Base-by-base conservation (phyloP, 2,888 invertebrate genomes). In the Periphyllus acericola region DNA sequence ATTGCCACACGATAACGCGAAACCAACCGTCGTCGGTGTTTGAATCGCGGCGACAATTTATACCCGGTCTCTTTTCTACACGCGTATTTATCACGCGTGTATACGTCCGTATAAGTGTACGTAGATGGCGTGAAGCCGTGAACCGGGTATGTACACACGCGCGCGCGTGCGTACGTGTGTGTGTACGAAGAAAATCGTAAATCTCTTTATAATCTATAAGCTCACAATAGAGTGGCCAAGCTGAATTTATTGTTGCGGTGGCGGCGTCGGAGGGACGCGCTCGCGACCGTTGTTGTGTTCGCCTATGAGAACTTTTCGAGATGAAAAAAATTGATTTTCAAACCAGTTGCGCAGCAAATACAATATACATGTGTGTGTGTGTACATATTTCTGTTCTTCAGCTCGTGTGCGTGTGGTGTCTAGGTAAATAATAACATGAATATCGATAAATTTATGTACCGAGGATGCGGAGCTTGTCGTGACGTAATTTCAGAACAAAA, bases 201-300 rank as follows among this genome's bases (percentile, higher is more conserved):
- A 87, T 87, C 86, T 87, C 80, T 86, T 86, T 60, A 74, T 80
- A 80, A 80, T 80, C 86, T 80, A 80, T 80, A 79, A 71, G 78
- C 19, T 46, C 52, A 78, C 83, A 84, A 84, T 66, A 76, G 83
- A 52, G 55, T 36, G 68, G 36, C 83, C 75, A 14, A 66, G 40
- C 55, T 40, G 75, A 34, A 76, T 85, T 85, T 85, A 78, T 85
- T 78, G 85, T 75, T 29, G 76, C 74, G 83, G 11, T 34, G 29
- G 78, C 32, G 19, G 19, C 40, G 29, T 46, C 52, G 19, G 32
- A 29, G 32, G n/a, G 52, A 52, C 75, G 75, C 75, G 46, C 40
- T 19, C 40, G 40, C 40, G 29, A 14, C 46, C 29, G 68, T 29
- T 4, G 71, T 60, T 21, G 60, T 17, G 78, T 80, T 80, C 60